Conservation (phyloP, 2,888 invertebrate species). For the Venusia cambrica region DNA sequence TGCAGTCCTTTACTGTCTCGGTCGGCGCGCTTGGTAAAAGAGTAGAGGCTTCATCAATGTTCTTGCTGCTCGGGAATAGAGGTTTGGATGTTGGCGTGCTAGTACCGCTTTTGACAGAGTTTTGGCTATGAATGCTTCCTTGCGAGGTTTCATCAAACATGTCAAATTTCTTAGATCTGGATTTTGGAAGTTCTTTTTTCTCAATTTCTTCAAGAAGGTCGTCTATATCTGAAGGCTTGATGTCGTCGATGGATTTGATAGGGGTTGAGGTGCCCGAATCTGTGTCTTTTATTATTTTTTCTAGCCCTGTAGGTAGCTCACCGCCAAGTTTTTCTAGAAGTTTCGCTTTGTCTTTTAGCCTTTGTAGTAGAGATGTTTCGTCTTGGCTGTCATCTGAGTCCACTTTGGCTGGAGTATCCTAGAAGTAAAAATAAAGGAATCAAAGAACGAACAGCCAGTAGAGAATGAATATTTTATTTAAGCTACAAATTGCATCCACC, state of each 20-base stretch:
- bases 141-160: constrained; percentile 39
- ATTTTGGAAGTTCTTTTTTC: constrained; percentile 63
- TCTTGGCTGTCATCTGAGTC: constrained; percentile 62
- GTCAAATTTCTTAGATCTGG: constrained; percentile 46
- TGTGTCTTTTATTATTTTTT: constrained; percentile 64
- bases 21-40: constrained; percentile 43
- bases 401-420: constrained; percentile 37
- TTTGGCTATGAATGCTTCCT: constrained; percentile 39
- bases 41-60: constrained; percentile 38
- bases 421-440: no score
- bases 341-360: constrained; percentile 73
- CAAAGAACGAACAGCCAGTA: no score
- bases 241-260: constrained; percentile 37
- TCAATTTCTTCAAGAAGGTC: constrained; percentile 68
- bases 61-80: constrained; percentile 50
- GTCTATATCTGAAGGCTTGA: constrained; percentile 46
- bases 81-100: constrained; percentile 39
- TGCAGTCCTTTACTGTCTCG: constrained; percentile 37
- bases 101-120: constrained; percentile 47
- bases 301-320: constrained; percentile 71
- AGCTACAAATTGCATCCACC: no score
- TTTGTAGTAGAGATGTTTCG: constrained; percentile 55
- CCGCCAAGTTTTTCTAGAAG: constrained; percentile 77
- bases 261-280: constrained; percentile 46
- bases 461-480: no score